These are phyloP conservation scores for Tragulus kanchil DNA, from an alignment of 2,113 vertebrate genomes.

Conservation along the genomic window DNA sequence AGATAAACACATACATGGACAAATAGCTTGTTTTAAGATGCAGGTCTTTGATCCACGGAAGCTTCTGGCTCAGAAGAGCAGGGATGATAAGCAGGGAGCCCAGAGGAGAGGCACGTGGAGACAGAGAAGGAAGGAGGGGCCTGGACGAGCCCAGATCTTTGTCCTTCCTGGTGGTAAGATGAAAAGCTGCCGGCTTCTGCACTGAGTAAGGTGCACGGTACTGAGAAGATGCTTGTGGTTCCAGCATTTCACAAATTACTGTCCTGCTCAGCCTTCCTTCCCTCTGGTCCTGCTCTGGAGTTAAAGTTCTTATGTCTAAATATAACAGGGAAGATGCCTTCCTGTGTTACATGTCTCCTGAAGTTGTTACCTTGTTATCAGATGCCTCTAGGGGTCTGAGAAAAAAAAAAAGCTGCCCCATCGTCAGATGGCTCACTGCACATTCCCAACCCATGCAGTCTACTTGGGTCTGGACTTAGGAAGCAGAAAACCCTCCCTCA, in stretches of 20 bases:
- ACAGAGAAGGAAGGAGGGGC: background rate
- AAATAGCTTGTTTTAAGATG: background rate
- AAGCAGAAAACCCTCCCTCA: background rate
- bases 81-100: background rate
- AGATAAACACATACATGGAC: background rate
- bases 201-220: background rate
- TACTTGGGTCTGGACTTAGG: background rate
- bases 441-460: accelerated
- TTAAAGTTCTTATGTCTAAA: constrained; percentile 51
- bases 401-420: accelerated
- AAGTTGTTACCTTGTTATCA: constrained; percentile 35
- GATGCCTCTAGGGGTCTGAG: background rate
- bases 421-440: background rate
- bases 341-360: background rate
- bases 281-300: background rate
- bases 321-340: background rate
- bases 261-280: background rate
- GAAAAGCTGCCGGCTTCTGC: background rate
- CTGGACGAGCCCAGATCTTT: background rate
- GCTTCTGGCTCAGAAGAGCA: background rate
- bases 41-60: background rate
- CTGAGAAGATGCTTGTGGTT: background rate
- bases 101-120: background rate
- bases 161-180: background rate
- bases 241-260: constrained; percentile 30